These are phyloP conservation scores for Agrotis ipsilon DNA, from an alignment of 2,888 invertebrate species.

Conservation along the genomic window DNA sequence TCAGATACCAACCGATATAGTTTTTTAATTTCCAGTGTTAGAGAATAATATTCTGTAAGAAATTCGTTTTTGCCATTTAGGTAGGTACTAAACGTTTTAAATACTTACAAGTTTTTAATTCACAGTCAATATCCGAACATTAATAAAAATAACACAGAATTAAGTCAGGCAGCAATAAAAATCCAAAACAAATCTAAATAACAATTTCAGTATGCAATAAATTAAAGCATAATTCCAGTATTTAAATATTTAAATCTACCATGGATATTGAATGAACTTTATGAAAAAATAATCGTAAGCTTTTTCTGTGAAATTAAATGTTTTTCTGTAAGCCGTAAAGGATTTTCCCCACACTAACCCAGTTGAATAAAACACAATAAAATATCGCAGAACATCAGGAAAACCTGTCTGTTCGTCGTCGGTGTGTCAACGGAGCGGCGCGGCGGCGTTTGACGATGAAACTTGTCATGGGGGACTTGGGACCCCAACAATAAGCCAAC, in stretches of 20 bases:
- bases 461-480: constrained; percentile 27
- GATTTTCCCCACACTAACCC: background rate
- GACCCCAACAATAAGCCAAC: constrained; percentile 26
- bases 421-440: constrained; percentile 13
- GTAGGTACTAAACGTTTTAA: no score
- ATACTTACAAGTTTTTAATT: no score
- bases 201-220: background rate
- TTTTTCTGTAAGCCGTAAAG: background rate
- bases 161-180: background rate
- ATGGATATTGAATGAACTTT: no score
- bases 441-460: constrained; percentile 32
- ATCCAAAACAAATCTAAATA: background rate
- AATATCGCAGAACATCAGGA: background rate
- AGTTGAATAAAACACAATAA: constrained; percentile 17
- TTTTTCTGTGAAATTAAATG: background rate
- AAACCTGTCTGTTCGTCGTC: constrained; percentile 22
- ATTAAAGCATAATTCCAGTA: no score
- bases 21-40: no score
- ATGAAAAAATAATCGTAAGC: background rate
- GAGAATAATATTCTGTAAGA: no score
- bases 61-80: no score
- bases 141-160: background rate
- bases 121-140: no score
- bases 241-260: no score
- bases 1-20: no score